Conservation (phyloP, 2,888 invertebrate genomes). For the Cephus sareptanus region DNA sequence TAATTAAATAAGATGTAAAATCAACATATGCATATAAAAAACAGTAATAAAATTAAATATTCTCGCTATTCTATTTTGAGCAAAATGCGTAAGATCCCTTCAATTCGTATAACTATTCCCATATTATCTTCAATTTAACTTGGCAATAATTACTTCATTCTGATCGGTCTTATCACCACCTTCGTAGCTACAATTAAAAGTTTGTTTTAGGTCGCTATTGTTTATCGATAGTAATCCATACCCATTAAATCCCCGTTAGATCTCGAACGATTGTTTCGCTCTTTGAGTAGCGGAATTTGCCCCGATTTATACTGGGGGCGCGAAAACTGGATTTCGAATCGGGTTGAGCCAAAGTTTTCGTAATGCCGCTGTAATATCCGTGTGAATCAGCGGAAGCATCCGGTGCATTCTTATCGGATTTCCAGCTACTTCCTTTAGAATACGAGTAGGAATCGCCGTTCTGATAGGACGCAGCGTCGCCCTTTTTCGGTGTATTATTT, state of each 20-base stretch:
- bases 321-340: not conserved
- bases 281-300: slow-evolving; percentile 11
- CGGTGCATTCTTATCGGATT: slow-evolving; percentile 31
- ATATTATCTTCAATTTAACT: not conserved
- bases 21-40: not conserved
- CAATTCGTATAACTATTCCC: not conserved
- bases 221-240: not conserved
- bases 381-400: slow-evolving; percentile 16
- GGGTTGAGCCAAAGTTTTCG: slow-evolving; percentile 11
- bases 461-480: slow-evolving; percentile 25
- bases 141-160: not conserved
- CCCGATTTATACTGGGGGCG: slow-evolving; percentile 9
- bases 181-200: not conserved
- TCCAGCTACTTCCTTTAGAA: slow-evolving; percentile 31
- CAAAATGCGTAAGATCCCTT: not conserved
- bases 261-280: slow-evolving; percentile 18
- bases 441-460: slow-evolving; percentile 34
- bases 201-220: not conserved
- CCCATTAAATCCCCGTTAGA: slow-evolving; percentile 27
- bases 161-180: not conserved
- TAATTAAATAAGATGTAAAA: not conserved
- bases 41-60: not conserved
- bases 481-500: slow-evolving; percentile 30
- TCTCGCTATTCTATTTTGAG: not conserved
- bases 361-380: slow-evolving; percentile 4